Conservation (phyloP, 2,888 invertebrate species). For the Caradrina kadenii region DNA sequence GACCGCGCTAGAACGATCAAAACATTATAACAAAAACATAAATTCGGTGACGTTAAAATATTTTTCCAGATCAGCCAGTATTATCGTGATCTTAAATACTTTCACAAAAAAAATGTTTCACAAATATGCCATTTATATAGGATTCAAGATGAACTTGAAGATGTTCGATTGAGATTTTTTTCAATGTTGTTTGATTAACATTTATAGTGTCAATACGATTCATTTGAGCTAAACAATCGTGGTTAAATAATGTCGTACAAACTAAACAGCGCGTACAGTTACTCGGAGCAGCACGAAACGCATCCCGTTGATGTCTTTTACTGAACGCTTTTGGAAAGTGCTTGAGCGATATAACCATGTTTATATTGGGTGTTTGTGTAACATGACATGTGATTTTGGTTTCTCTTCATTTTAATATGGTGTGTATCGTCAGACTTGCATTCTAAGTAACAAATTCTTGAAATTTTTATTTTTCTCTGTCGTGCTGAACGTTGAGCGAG, state of each 20-base stretch:
- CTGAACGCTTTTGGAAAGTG: slow-evolving; percentile 86
- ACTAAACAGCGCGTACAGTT: slow-evolving; percentile 54
- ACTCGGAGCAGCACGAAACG: slow-evolving; percentile 61
- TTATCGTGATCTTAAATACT: slow-evolving; percentile 64
- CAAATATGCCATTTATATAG: slow-evolving; percentile 18
- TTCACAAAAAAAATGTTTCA: slow-evolving; percentile 57
- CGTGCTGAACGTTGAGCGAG: slow-evolving; percentile 3
- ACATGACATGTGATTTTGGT: slow-evolving; percentile 71
- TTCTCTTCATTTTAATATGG: slow-evolving; percentile 75
- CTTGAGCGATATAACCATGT: slow-evolving; percentile 78
- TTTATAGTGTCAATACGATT: slow-evolving; percentile 10
- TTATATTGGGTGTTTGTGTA: slow-evolving; percentile 76
- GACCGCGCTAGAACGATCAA: slow-evolving; percentile 87
- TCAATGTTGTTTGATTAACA: slow-evolving; percentile 11
- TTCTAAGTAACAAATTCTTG: slow-evolving; percentile 34
- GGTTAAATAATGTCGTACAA: slow-evolving; percentile 32
- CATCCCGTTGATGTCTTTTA: slow-evolving; percentile 89
- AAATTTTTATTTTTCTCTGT: slow-evolving; percentile 28
- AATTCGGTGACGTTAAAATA: slow-evolving; percentile 74
- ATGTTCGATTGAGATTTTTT: background rate
- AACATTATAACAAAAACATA: slow-evolving; percentile 88
- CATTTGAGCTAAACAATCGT: slow-evolving; percentile 29
- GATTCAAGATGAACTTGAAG: background rate
- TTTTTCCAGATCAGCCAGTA: slow-evolving; percentile 68
- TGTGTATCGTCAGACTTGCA: slow-evolving; percentile 66